Conservation (phyloP, 2,113 vertebrate species). For the Loxodonta africana region DNA sequence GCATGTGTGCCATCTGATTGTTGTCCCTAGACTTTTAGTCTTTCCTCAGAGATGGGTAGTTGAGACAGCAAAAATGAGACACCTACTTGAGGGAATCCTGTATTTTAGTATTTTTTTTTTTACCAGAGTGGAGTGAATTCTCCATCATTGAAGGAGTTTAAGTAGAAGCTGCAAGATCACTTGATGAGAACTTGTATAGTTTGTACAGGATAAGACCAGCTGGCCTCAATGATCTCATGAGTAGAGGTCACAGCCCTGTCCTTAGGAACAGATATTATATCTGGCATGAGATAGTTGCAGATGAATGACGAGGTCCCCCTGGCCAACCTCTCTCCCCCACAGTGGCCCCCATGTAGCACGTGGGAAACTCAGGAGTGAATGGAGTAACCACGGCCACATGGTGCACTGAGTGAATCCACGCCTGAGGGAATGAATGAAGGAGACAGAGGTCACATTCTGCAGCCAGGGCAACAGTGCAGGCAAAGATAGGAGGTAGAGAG, state of each 20-base stretch:
- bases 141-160: background rate
- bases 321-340: background rate
- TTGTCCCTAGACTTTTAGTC: background rate
- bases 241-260: background rate
- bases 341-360: background rate
- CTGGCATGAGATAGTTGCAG: background rate
- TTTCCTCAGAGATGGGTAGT: background rate
- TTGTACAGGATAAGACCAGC: background rate
- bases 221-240: background rate
- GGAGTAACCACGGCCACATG: background rate
- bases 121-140: background rate
- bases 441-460: background rate
- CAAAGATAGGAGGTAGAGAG: background rate
- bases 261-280: background rate
- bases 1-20: background rate
- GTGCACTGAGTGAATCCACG: background rate
- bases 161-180: background rate
- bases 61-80: background rate
- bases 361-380: background rate
- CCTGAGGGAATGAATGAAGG: background rate
- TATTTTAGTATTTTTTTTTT: fast-evolving
- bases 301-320: background rate
- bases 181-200: background rate
- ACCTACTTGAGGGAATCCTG: background rate
- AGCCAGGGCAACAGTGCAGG: fast-evolving